A percentile compares a stretch with the other conserved stretches of the same genome.
These are phyloP conservation scores for Neodiprion virginianus DNA, from an alignment of 1,140 invertebrate genomes.

Conservation along the genomic window DNA sequence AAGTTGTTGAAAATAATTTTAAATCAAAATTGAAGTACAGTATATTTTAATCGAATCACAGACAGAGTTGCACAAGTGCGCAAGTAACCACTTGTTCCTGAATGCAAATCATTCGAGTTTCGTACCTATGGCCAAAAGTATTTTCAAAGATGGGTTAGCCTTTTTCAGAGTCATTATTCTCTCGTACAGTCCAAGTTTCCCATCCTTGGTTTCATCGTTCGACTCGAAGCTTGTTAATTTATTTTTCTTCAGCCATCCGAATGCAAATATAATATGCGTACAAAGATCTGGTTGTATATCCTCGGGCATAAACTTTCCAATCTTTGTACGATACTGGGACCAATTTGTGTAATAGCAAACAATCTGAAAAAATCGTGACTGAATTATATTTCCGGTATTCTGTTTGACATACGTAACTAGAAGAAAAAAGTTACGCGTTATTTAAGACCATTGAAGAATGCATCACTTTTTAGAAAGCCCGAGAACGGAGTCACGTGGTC, in stretches of 20 bases:
- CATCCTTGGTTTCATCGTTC: slow-evolving; percentile 92
- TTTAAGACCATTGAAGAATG: neutral
- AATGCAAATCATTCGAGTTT: slow-evolving; percentile 27
- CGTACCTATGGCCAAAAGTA: slow-evolving; percentile 87
- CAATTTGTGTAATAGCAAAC: slow-evolving; percentile 98
- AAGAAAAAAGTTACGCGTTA: too few relatives aligned
- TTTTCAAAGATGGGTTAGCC: slow-evolving; percentile 88
- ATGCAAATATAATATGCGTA: slow-evolving; percentile 95
- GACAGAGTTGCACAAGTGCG: too few relatives aligned
- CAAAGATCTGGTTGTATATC: slow-evolving; percentile 95
- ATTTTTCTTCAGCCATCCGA: slow-evolving; percentile 96
- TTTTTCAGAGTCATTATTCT: slow-evolving; percentile 84
- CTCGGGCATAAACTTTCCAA: slow-evolving; percentile 93
- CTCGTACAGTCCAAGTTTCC: slow-evolving; percentile 89
- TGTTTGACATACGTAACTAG: neutral
- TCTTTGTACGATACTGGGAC: slow-evolving; percentile 93
- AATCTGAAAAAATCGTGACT: slow-evolving; percentile 63
- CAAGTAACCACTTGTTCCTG: neutral
- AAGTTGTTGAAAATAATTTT: slow-evolving; percentile 91
- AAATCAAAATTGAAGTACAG: slow-evolving; percentile 48
- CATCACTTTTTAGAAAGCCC: neutral
- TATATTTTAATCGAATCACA: neutral
- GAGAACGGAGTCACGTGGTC: neutral
- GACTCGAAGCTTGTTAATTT: slow-evolving; percentile 90
- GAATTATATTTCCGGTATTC: slow-evolving; percentile 8